Conservation (phyloP, 2,888 invertebrate species). For the Xestobium rufovillosum region DNA sequence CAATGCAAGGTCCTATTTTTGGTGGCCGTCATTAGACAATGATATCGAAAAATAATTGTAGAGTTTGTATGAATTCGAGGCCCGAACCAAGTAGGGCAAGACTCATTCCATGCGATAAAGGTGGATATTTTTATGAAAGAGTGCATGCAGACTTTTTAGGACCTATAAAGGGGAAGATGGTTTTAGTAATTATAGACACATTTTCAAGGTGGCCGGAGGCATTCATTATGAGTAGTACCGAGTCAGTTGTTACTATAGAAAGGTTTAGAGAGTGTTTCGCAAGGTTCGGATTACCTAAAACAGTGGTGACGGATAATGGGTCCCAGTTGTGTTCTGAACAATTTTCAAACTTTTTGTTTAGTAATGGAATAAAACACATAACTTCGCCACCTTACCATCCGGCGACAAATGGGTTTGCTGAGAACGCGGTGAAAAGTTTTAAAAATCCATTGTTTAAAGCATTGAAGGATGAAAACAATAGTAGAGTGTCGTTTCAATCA, state of each 20-base stretch:
- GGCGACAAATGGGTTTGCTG: constrained; percentile 16
- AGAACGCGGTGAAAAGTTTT: constrained; percentile 18
- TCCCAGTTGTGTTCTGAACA: constrained; percentile 22
- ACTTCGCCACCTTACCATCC: constrained; percentile 22
- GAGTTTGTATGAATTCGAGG: constrained; percentile 24
- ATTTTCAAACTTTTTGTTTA: constrained; percentile 22
- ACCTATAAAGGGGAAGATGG: constrained; percentile 7
- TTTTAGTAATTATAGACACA: constrained; percentile 34
- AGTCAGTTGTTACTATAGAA: constrained; percentile 11
- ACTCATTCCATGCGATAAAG: constrained; percentile 21
- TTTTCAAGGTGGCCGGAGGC: constrained; percentile 41
- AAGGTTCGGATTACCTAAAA: constrained; percentile 24
- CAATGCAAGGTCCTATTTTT: constrained; percentile 28
- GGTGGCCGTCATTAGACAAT: constrained; percentile 27
- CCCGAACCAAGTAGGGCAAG: constrained; percentile 27
- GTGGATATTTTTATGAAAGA: constrained; percentile 32
- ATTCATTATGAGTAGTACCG: constrained; percentile 17
- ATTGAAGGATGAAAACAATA: constrained; percentile 10
- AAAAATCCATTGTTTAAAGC: constrained; percentile 9
- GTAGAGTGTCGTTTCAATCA: constrained; percentile 7
- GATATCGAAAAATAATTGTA: constrained; percentile 29
- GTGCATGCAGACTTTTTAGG: constrained; percentile 42
- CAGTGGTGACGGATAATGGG: constrained; percentile 26
- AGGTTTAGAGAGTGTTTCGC: constrained; percentile 24
- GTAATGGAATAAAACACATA: constrained; percentile 23